Percentiles rank a stretch among this genome's conserved stretches.
Conservation (phyloP, 2,888 invertebrate genomes). For the Drosophila neutralis region DNA sequence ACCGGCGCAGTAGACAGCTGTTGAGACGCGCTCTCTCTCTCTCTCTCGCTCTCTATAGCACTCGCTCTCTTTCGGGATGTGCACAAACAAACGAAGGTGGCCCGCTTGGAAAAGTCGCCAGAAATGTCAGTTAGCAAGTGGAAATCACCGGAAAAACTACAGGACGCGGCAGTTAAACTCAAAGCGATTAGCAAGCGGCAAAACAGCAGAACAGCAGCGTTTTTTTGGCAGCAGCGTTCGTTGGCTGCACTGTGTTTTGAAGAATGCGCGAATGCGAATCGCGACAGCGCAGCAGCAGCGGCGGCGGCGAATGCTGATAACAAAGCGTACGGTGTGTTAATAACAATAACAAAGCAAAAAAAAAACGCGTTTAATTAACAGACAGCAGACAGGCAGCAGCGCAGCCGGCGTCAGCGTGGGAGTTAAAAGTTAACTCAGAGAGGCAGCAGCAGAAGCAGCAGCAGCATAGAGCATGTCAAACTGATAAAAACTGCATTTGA, state of each 20-base stretch:
- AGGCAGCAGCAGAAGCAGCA: conserved; percentile 6
- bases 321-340: conserved; percentile 72
- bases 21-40: conserved; percentile 20
- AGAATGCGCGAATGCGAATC: conserved; percentile 62
- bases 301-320: conserved; percentile 68
- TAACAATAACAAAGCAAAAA: conserved; percentile 72
- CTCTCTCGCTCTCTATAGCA: background rate
- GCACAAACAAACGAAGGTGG: conserved; percentile 61
- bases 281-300: conserved; percentile 28
- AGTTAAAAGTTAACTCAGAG: conserved; percentile 41
- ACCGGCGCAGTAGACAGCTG: conserved; percentile 57
- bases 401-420: conserved; percentile 60
- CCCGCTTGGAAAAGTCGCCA: conserved; percentile 69
- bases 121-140: conserved; percentile 77
- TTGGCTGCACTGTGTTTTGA: conserved; percentile 41
- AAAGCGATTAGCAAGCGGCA: conserved; percentile 46
- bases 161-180: conserved; percentile 62
- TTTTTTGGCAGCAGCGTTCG: conserved; percentile 42
- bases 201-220: conserved; percentile 43
- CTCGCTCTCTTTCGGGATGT: conserved; percentile 40
- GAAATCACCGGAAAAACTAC: conserved; percentile 82
- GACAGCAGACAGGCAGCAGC: conserved; percentile 53
- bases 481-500: conserved; percentile 76
- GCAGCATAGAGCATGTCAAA: conserved; percentile 15
- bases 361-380: conserved; percentile 72